These are phyloP conservation scores for Chrysomallon squamiferum DNA, from an alignment of 1,140 invertebrate species.

Conservation along the genomic window DNA sequence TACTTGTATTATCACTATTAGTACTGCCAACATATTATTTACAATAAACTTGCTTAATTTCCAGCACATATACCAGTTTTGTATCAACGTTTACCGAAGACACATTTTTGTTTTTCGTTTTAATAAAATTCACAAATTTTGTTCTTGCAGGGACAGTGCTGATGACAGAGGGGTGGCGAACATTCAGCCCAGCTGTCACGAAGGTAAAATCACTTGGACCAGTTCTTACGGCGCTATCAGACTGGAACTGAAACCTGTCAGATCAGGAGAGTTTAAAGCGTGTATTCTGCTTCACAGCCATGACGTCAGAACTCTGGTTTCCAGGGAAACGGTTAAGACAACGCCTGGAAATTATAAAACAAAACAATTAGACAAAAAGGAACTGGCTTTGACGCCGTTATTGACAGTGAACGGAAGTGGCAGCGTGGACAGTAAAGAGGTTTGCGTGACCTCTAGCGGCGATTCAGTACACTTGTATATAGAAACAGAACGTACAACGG, in stretches of 20 bases:
- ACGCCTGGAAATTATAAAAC: slow-evolving; percentile 4
- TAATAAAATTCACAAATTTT: too few relatives aligned
- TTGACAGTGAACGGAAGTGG: slow-evolving; percentile 21
- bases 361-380: slow-evolving; percentile 7
- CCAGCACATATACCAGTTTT: too few relatives aligned
- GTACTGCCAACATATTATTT: too few relatives aligned
- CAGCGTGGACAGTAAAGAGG: slow-evolving; percentile 24
- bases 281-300: slow-evolving; percentile 33
- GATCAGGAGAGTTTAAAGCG: slow-evolving; percentile 13
- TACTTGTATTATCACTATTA: too few relatives aligned
- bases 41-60: too few relatives aligned
- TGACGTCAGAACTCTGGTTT: slow-evolving; percentile 33
- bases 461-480: slow-evolving; percentile 33
- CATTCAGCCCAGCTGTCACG: slow-evolving; percentile 22
- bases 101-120: too few relatives aligned
- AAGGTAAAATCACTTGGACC: slow-evolving; percentile 35
- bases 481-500: slow-evolving; percentile 30
- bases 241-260: slow-evolving; percentile 24
- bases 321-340: slow-evolving; percentile 25
- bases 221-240: slow-evolving; percentile 37
- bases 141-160: background rate
- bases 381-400: slow-evolving; percentile 2
- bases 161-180: slow-evolving; percentile 3
- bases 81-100: too few relatives aligned
- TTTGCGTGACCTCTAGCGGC: slow-evolving; percentile 20